These are phyloP conservation scores for Drosophila quinaria DNA, from an alignment of 2,888 invertebrate species.

Conservation along the genomic window DNA sequence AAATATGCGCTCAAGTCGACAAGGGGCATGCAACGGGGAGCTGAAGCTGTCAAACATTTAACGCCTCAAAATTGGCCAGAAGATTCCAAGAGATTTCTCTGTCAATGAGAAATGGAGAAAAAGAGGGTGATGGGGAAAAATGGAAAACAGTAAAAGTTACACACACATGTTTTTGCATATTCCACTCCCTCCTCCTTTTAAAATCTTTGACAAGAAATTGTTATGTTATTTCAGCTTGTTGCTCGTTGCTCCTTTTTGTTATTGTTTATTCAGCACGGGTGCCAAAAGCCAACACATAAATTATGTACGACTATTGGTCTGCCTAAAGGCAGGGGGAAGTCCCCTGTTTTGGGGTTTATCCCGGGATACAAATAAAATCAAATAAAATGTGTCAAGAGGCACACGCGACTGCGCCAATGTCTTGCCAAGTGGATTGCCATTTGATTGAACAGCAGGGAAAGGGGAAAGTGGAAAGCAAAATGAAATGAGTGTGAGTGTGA, in stretches of 20 bases:
- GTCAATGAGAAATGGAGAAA: constrained; percentile 23
- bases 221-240: constrained; percentile 44
- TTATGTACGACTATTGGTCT: constrained; percentile 41
- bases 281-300: constrained; percentile 51
- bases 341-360: constrained; percentile 1
- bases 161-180: constrained; percentile 23
- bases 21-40: not conserved
- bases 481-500: not conserved
- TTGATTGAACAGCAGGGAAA: constrained; percentile 30
- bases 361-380: constrained; percentile 58
- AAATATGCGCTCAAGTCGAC: constrained; percentile 35
- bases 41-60: constrained; percentile 62
- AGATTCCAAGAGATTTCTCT: constrained; percentile 28
- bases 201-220: constrained; percentile 53
- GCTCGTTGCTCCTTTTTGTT: constrained; percentile 34
- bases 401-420: constrained; percentile 53
- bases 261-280: constrained; percentile 60
- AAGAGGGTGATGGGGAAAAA: not conserved
- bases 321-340: constrained; percentile 2
- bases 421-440: constrained; percentile 45
- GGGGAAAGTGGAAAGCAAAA: too few relatives aligned
- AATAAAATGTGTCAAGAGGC: constrained; percentile 57
- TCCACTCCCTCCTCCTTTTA: not conserved
- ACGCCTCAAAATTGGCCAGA: constrained; percentile 53
- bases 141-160: not conserved